Evolutionary conservation across 2,797 vertebrate species (phyloP), one percentile per base, ranked within the genome.

Genomic region (Rhyacichthys aspro): DNA sequence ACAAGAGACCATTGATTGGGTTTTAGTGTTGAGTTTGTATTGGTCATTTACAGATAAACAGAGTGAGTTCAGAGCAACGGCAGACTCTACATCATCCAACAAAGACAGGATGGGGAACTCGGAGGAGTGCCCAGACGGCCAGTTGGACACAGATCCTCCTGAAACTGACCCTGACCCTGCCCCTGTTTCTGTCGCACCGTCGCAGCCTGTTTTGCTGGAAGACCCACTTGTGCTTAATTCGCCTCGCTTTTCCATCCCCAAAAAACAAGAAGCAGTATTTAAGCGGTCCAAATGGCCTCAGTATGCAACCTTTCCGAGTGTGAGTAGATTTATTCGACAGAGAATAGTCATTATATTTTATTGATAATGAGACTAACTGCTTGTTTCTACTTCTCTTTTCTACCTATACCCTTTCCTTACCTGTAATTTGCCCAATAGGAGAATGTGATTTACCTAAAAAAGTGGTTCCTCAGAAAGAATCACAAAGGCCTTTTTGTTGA

Each of bases 191-290:
- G 16, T 43, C 6, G 12, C 7, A 8, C 38, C 11, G 0, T 10
- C 43, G 0, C 67, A 66, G n/a, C 55, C 53, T 0, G 39, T 76
- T 59, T 41, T 86, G 36, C 46, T 85, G 0, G 83, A 90, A 39
- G 92, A 93, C 67, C 55, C 88, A 0, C 72, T 93, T 0, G 62
- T 93, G 8, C 76, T 91, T 36, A 79, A 79, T 4, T 81, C 88
- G 0, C 93, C 92, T 3, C 65, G 55, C 3, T 43, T 93, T 34
- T 80, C 72, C 33, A 88, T 93, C 58, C 91, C 91, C 0, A 88
- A 86, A 61, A 91, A 83, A 59, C 56, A 65, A 2, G 43, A 43
- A 5, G 1, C 59, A 11, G 38, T 60, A 32, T 70, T 84, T 61
- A 89, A 76, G 57, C 49, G 37, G 15, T 65, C 66, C 23, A 59